Conservation (phyloP, 2,113 vertebrate genomes). For the Riparia riparia region DNA sequence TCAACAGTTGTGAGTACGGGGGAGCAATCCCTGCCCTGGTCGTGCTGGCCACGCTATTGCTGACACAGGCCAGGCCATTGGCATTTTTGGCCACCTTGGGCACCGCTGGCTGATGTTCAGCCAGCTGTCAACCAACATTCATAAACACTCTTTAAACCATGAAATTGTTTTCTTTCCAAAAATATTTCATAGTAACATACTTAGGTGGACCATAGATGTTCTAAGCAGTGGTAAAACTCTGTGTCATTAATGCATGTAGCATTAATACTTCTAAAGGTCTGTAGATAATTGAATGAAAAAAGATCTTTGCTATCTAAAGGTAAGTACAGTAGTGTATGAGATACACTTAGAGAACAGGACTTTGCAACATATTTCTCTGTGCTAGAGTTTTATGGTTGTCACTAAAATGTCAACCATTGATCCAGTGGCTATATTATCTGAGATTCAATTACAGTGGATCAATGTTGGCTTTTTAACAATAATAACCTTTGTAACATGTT, state of each 20-base stretch:
- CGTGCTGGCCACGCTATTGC: not conserved
- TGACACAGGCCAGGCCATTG: not conserved
- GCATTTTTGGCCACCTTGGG: not conserved
- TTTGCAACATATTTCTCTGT: not conserved
- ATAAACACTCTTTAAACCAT: not conserved
- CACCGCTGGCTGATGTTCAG: not conserved
- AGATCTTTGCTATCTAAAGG: not conserved
- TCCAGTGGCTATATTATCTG: not conserved
- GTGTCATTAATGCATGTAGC: not conserved
- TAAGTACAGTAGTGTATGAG: not conserved
- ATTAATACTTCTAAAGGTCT: not conserved
- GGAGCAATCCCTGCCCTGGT: not conserved
- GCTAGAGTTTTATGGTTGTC: not conserved
- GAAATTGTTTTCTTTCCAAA: not conserved
- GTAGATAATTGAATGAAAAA: not conserved
- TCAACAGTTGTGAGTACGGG: rapidly evolving
- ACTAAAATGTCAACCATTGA: conserved; percentile 18
- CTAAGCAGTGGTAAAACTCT: not conserved
- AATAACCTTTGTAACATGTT: not conserved
- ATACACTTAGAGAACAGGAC: not conserved
- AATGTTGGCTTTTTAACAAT: conserved; percentile 27
- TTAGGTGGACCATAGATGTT: not conserved
- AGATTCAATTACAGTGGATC: conserved; percentile 23
- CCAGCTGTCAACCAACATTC: not conserved
- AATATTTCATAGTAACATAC: not conserved